Base-by-base conservation (phyloP, 1,140 invertebrate species). In the Zaprionus tsacasi region DNA sequence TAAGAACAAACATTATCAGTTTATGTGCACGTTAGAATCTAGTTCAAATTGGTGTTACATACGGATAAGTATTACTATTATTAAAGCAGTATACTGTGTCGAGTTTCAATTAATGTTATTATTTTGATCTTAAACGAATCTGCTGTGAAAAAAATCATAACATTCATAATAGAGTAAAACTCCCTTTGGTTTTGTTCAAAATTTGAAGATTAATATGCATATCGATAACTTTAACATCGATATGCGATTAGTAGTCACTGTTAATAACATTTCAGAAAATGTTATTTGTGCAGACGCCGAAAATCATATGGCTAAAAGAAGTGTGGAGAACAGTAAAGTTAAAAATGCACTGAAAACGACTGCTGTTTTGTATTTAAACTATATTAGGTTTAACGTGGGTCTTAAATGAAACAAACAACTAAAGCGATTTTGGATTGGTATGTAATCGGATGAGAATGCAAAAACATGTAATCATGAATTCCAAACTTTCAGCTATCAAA, bases 211-310 rank as follows among this genome's bases (percentile, higher is more conserved):
- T n/a, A 45, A 45, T 2, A 45, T 15, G 3, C 21, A 45, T 45
- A 15, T 45, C 40, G 40, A 45, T 45, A 45, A 6, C 7, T 17
- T 45, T 0, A 11, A 2, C n/a, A 66, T 66, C 63, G 70, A 66
- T 66, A 58, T 50, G 2, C 27, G 13, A 48, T 10, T 45, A 45
- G 40, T 45, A 50, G 15, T 15, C 36, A 40, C 36, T 59, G 57
- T 43, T 43, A 59, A 59, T 59, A 59, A 27, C 38, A 57, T 43
- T 27, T 7, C 38, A 15, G 36, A 43, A 21, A 13, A 21, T 40
- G 35, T 59, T 43, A 59, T 40, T 25, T 3, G 10, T 25, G 15
- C 17, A 25, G 17, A 50, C 45, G 17, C 45, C 45, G 5, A 3
- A 7, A 5, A 50, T 17, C 45, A 25, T 50, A 50, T 45, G 17